Conservation (phyloP, 1,140 invertebrate species). For the Drosophila seguyi region DNA sequence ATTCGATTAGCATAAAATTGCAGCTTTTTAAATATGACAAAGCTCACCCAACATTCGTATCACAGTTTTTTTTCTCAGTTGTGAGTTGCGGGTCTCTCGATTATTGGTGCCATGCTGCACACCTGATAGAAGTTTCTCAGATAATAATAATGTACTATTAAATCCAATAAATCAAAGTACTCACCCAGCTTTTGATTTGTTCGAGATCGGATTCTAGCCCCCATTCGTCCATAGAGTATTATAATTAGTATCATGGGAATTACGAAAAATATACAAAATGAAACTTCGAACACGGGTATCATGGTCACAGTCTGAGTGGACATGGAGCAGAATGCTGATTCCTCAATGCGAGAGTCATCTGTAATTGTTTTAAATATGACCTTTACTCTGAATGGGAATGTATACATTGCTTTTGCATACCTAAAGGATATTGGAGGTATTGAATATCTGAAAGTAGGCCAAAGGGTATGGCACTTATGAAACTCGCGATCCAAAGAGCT, state of each 20-base stretch:
- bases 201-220: constrained; percentile 88
- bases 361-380: not conserved
- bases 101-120: constrained; percentile 88
- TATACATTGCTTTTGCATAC: constrained; percentile 77
- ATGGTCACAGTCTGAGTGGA: constrained; percentile 86
- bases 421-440: constrained; percentile 90
- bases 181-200: constrained; percentile 85
- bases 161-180: constrained; percentile 1
- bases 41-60: constrained; percentile 92
- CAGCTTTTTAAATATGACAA: not conserved
- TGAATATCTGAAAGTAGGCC: constrained; percentile 89
- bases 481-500: constrained; percentile 91
- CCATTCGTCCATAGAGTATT: constrained; percentile 92
- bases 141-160: not conserved
- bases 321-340: constrained; percentile 93
- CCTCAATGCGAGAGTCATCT: constrained; percentile 86
- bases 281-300: constrained; percentile 92
- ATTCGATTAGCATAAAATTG: not conserved
- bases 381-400: not conserved
- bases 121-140: constrained; percentile 47
- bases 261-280: constrained; percentile 93
- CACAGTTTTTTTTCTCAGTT: constrained; percentile 90
- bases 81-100: constrained; percentile 88
- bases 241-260: constrained; percentile 92
- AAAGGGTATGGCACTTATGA: constrained; percentile 92